Base-by-base conservation (phyloP, 2,888 invertebrate genomes). In the Reticulitermes lucifugus region DNA sequence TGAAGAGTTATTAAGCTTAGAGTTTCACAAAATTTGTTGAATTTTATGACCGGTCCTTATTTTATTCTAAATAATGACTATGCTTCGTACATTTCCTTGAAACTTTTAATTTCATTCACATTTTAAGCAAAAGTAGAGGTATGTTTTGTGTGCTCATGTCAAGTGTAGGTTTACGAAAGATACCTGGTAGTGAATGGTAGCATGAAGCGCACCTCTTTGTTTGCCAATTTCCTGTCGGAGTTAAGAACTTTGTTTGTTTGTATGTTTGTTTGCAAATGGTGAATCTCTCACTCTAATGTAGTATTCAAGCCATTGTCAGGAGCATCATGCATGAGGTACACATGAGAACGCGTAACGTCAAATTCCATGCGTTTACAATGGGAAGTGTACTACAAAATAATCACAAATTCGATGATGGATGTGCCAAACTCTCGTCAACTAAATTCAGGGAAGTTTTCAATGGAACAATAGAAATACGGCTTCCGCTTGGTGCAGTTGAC, bases 381-480 rank as follows among this genome's bases (percentile, higher is more conserved):
- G 29, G 21, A 73, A 73, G 41, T 41, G 9, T 14, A 73, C 73
- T 41, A 73, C 73, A 41, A 41, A 41, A 73, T 73, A 41, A 73
- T 73, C 73, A 73, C 41, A 41, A 18, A 73, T 73, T 73, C 41
- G 14, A 73, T 73, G 73, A 73, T 73, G 41, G 41, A 73, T 73
- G 73, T 73, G 12, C 41, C 41, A 41, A 73, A 73, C 73, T 73
- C 41, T 73, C 73, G 29, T 35, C 21, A 73, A 73, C 73, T 73
- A 73, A 41, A 41, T 73, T 73, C 73, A 73, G 18, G 18, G 73
- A 73, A 73, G 5, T 73, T 73, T 41, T 41, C 9, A 73, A 73
- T 73, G 73, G 73, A 73, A 73, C 73, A 73, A 73, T 73, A 41
- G 73, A 41, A 41, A 41, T 65, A 65, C 14, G 1, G 25, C 65